These are phyloP conservation scores for Diabrotica virgifera DNA, from an alignment of 1,140 invertebrate genomes.

Conservation along the genomic window DNA sequence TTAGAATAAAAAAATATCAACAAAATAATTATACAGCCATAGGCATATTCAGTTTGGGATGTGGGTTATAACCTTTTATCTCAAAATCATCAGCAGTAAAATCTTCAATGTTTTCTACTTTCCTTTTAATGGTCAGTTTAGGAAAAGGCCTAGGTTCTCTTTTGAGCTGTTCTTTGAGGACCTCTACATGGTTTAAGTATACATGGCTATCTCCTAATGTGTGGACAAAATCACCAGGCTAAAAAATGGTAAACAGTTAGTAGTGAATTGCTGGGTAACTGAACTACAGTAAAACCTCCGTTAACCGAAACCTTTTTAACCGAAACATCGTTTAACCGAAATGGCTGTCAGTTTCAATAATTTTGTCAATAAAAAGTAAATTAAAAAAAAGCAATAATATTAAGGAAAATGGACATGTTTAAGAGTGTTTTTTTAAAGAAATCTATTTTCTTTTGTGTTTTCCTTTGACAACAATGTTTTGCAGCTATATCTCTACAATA, in stretches of 20 bases:
- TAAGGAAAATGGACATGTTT: too few relatives aligned
- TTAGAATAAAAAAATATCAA: background rate
- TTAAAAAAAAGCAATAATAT: too few relatives aligned
- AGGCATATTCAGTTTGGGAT: slow-evolving; percentile 89
- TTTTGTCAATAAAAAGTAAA: too few relatives aligned
- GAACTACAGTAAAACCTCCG: too few relatives aligned
- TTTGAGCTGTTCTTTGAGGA: slow-evolving; percentile 79
- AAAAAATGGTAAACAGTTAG: slow-evolving; percentile 32
- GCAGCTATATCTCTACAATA: too few relatives aligned
- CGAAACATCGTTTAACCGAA: too few relatives aligned
- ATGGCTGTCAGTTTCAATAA: too few relatives aligned
- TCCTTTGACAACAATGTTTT: too few relatives aligned
- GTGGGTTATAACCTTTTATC: slow-evolving; percentile 82
- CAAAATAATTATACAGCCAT: slow-evolving; percentile 87
- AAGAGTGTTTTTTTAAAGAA: too few relatives aligned
- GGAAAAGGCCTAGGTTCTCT: slow-evolving; percentile 84
- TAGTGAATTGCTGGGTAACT: too few relatives aligned
- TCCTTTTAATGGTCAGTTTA: slow-evolving; percentile 68
- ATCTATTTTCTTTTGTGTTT: too few relatives aligned
- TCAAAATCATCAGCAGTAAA: slow-evolving; percentile 89
- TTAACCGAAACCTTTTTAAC: too few relatives aligned
- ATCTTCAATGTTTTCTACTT: slow-evolving; percentile 80
- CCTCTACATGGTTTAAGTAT: slow-evolving; percentile 88
- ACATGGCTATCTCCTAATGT: slow-evolving; percentile 96
- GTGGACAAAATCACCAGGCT: slow-evolving; percentile 95